Evolutionary conservation across 2,888 invertebrate species (phyloP).

Genomic region (Aproaerema taeniolella): DNA sequence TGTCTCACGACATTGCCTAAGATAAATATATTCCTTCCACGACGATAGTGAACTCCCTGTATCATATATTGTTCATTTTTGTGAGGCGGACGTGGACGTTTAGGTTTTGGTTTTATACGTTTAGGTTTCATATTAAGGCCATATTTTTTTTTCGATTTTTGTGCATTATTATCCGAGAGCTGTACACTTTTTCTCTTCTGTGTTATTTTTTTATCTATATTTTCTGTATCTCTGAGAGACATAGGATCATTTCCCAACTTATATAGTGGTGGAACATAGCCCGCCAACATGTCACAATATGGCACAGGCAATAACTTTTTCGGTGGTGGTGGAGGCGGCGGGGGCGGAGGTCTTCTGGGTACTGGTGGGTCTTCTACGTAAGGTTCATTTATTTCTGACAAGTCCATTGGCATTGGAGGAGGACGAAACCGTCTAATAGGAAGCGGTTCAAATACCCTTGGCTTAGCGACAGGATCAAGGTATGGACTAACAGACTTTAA

Average conservation of each 20-base stretch:
- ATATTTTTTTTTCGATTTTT: background rate
- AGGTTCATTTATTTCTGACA: conserved; percentile 53
- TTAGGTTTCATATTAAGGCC: too few relatives aligned
- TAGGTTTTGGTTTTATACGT: too few relatives aligned
- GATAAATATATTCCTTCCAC: background rate
- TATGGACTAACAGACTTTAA: too few relatives aligned
- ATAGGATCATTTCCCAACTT: too few relatives aligned
- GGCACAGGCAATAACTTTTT: conserved; percentile 45
- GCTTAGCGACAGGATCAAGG: conserved; percentile 52
- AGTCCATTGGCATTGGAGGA: conserved; percentile 49
- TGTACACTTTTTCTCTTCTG: too few relatives aligned
- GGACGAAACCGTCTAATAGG: conserved; percentile 27
- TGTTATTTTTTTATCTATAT: too few relatives aligned
- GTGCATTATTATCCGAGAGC: background rate
- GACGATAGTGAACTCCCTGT: too few relatives aligned
- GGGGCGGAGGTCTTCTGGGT: conserved; percentile 40
- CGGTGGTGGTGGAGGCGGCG: conserved; percentile 54
- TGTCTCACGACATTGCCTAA: too few relatives aligned
- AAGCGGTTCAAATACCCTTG: conserved; percentile 43
- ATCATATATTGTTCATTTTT: too few relatives aligned
- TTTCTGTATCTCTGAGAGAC: too few relatives aligned
- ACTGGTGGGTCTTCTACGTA: conserved; percentile 47
- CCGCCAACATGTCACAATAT: conserved; percentile 35
- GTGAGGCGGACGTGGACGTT: too few relatives aligned
- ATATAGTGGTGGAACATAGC: background rate